Conservation (phyloP, 2,113 vertebrate genomes). For the Vulpes lagopus region DNA sequence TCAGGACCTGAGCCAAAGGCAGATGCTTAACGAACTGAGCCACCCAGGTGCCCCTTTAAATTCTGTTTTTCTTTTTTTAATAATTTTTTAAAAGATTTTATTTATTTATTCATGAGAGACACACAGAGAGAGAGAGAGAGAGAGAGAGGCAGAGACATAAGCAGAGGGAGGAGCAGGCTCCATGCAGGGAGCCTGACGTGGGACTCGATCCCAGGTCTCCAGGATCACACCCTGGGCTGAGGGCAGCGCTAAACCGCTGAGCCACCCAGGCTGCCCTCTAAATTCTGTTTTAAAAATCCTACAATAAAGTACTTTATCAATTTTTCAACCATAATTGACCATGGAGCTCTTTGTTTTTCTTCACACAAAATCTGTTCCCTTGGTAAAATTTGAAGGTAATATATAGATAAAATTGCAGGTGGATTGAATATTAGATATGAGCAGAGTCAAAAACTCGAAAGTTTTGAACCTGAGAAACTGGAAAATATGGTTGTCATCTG, state of each 20-base stretch:
- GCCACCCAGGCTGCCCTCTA: neutral
- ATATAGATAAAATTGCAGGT: neutral
- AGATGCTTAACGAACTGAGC: neutral
- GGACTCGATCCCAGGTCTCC: too few species aligned
- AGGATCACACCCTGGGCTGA: too few species aligned
- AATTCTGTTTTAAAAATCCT: neutral
- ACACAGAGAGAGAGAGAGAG: too few species aligned
- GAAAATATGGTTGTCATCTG: neutral
- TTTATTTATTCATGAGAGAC: too few species aligned
- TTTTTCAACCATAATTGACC: neutral
- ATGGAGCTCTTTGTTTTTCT: neutral
- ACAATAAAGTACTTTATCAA: neutral
- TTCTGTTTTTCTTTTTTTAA: neutral
- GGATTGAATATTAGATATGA: neutral
- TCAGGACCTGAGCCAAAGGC: neutral
- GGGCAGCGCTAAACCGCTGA: neutral
- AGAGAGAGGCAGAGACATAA: too few species aligned
- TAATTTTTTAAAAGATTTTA: too few species aligned
- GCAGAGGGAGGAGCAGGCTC: too few species aligned
- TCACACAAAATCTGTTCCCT: neutral
- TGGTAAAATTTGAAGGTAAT: neutral
- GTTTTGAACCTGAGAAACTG: slow-evolving; percentile 13
- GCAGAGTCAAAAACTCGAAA: neutral
- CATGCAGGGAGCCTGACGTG: too few species aligned
- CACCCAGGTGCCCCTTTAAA: neutral